Conservation (phyloP, 2,888 invertebrate genomes). For the Calameuta filiformis region DNA sequence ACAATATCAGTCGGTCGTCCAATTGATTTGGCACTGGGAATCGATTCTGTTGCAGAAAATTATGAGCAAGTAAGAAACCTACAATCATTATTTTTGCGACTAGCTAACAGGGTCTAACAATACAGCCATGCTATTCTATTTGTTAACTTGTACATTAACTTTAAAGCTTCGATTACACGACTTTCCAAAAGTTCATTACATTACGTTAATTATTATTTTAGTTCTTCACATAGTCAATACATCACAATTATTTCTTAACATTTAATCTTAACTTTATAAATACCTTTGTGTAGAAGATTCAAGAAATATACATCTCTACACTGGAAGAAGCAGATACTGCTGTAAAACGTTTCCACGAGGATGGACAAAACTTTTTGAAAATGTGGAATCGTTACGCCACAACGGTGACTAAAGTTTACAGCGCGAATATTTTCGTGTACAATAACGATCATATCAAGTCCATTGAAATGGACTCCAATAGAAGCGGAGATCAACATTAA, state of each 20-base stretch:
- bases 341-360: slow-evolving; percentile 16
- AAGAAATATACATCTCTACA: slow-evolving; percentile 1
- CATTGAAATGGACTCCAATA: slow-evolving; percentile 1
- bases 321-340: slow-evolving; percentile 17
- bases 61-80: background rate
- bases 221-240: background rate
- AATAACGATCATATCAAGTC: background rate
- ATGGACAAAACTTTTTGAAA: slow-evolving; percentile 21
- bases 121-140: background rate
- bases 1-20: background rate
- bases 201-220: background rate
- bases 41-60: slow-evolving; percentile 1
- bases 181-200: background rate
- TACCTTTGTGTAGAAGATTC: slow-evolving; percentile 8
- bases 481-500: background rate
- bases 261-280: background rate
- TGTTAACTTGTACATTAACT: background rate
- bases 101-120: background rate
- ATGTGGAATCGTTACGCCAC: slow-evolving; percentile 15
- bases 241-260: background rate
- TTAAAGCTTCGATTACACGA: background rate
- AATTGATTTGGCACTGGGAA: background rate
- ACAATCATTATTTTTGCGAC: background rate
- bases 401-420: slow-evolving; percentile 24
- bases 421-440: slow-evolving; percentile 14